Evolutionary conservation across 35 echinoderm and acorn worm species (phyloP), one percentile per base, ranked within the genome.

Genomic region (Nesometra sesokonis): DNA sequence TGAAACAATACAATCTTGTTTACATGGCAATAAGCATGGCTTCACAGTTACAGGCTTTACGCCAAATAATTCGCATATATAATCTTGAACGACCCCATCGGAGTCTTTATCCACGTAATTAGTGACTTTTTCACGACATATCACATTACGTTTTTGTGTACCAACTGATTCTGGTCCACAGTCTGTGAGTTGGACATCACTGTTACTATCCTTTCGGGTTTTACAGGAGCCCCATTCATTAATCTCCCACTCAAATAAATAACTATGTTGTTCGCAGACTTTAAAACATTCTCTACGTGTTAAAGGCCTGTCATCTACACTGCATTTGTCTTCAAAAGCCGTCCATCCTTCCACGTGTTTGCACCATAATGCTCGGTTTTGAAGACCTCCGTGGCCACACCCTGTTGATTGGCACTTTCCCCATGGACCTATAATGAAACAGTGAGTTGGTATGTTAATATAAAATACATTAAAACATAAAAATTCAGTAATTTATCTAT

Each of bases 1-100:
- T 35, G 89, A 89, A n/a, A 94, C 93, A 37, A 99, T 84, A 82
- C 96, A 99, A 37, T 92, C 82, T 84, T 99, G 96, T 31, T 93
- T 85, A 52, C 96, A 99, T 13, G 90, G 89, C n/a, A 91, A 85
- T 67, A 92, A 87, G 47, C 96, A 99, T 76, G 89, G 77, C 36
- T 88, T 57, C 0, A 83, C 78, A 17, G 78, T 93, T 19, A 85
- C 27, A 21, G 96, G 96, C 85, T 94, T 90, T 27, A 39, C 34
- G 67, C 82, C 77, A 46, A 99, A 94, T 31, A 84, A 76, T 84
- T 91, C 81, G 57, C 96, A 99, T 46, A 99, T 91, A 32, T 77
- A 87, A 84, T 86, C 84, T 7, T 87, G 78, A 21, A 94, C 87
- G 13, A 90, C 84, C 27, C 82, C 85, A 33, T 91, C 88, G 9